These are phyloP conservation scores for Ypsolopha sequella DNA, from an alignment of 2,888 invertebrate species.

Conservation along the genomic window DNA sequence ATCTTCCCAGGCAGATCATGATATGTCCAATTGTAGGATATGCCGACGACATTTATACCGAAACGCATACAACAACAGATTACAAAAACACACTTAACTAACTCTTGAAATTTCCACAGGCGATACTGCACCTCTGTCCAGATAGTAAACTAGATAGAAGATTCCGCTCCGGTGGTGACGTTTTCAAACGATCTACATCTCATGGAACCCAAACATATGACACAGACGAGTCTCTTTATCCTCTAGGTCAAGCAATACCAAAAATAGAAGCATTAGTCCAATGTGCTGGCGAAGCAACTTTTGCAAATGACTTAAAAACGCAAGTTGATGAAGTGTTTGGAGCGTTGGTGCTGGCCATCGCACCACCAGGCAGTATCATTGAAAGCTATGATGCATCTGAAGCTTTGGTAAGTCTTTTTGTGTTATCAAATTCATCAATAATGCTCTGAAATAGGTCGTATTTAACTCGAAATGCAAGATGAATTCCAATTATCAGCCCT, in stretches of 20 bases:
- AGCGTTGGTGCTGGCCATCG: slow-evolving; percentile 74
- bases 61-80: too few relatives aligned
- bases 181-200: slow-evolving; percentile 71
- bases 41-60: too few relatives aligned
- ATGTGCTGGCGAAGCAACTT: slow-evolving; percentile 77
- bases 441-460: too few relatives aligned
- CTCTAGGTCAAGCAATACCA: slow-evolving; percentile 76
- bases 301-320: slow-evolving; percentile 73
- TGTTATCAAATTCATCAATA: background rate
- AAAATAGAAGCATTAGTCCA: slow-evolving; percentile 72
- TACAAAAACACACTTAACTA: background rate
- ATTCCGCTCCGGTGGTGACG: slow-evolving; percentile 60
- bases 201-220: slow-evolving; percentile 70
- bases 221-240: slow-evolving; percentile 73
- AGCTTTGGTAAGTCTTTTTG: slow-evolving; percentile 72
- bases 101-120: slow-evolving; percentile 39
- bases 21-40: too few relatives aligned
- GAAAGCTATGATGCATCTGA: slow-evolving; percentile 67
- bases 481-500: too few relatives aligned
- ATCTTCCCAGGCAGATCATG: too few relatives aligned
- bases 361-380: slow-evolving; percentile 68
- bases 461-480: too few relatives aligned
- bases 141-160: slow-evolving; percentile 32
- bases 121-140: slow-evolving; percentile 65
- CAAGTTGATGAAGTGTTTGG: slow-evolving; percentile 74